Conservation (phyloP, 2,888 invertebrate species). For the Yponomeuta cagnagella region DNA sequence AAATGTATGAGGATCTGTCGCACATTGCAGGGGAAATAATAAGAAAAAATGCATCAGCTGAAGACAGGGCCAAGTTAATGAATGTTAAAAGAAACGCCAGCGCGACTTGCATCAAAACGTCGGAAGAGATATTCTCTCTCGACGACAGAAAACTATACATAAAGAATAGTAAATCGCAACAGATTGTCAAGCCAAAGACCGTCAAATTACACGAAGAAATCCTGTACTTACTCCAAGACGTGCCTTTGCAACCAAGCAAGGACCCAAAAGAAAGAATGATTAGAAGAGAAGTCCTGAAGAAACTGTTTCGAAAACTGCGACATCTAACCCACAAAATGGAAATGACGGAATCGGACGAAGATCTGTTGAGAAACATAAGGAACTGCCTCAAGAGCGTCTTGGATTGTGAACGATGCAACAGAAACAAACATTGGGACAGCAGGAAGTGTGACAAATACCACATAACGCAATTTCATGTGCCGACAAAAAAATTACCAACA, state of each 20-base stretch:
- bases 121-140: background rate
- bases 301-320: conserved; percentile 18
- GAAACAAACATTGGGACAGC: background rate
- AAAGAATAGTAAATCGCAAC: conserved; percentile 30
- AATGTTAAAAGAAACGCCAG: background rate
- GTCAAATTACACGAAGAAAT: conserved; percentile 26
- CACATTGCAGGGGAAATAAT: background rate
- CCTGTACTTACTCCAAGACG: conserved; percentile 31
- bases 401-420: conserved; percentile 18
- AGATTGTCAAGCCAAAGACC: conserved; percentile 26
- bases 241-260: conserved; percentile 25
- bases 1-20: background rate
- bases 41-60: background rate
- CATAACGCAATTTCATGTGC: background rate
- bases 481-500: background rate
- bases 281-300: conserved; percentile 19
- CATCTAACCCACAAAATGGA: background rate
- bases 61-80: background rate
- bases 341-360: background rate
- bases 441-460: background rate
- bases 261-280: conserved; percentile 21
- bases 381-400: conserved; percentile 21
- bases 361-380: conserved; percentile 4
- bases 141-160: background rate
- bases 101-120: background rate